Evolutionary conservation across 2,113 vertebrate species (phyloP).

Genomic region (Lipotes vexillifer): DNA sequence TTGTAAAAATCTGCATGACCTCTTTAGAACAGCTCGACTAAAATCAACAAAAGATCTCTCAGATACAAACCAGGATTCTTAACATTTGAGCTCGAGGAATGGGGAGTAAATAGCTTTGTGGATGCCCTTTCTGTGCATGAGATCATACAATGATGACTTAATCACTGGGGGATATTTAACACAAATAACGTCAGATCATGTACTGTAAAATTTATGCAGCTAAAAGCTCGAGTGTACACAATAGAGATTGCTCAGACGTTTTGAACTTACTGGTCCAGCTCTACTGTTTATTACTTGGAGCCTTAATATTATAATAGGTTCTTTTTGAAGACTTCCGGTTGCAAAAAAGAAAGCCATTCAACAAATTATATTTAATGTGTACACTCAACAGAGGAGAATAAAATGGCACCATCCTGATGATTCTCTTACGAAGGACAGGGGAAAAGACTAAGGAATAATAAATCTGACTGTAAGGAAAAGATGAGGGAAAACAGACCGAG

Average conservation of each 20-base stretch:
- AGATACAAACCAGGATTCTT: background rate
- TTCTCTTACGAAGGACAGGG: conserved; percentile 15
- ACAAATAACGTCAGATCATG: conserved; percentile 36
- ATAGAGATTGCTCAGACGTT: conserved; percentile 16
- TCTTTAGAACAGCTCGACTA: background rate
- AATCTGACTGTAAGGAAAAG: conserved; percentile 9
- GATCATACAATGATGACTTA: conserved; percentile 34
- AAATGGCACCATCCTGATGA: background rate
- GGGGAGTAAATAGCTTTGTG: background rate
- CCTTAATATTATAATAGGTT: background rate
- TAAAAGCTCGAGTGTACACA: background rate
- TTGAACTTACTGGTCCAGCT: background rate
- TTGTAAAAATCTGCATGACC: background rate
- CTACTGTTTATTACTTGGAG: conserved; percentile 13
- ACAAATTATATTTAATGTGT: conserved; percentile 5
- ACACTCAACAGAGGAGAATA: background rate
- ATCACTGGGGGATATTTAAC: conserved; percentile 29
- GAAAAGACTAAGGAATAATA: conserved; percentile 22
- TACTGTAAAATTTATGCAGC: background rate
- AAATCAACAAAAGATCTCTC: conserved; percentile 25
- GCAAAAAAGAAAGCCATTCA: conserved; percentile 28
- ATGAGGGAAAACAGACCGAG: background rate
- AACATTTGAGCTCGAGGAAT: background rate
- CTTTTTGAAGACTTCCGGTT: conserved; percentile 31
- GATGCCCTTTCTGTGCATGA: background rate